phyloP scores from a whole-genome alignment of 2,113 vertebrate genomes.

The Lepus americanus region DNA sequence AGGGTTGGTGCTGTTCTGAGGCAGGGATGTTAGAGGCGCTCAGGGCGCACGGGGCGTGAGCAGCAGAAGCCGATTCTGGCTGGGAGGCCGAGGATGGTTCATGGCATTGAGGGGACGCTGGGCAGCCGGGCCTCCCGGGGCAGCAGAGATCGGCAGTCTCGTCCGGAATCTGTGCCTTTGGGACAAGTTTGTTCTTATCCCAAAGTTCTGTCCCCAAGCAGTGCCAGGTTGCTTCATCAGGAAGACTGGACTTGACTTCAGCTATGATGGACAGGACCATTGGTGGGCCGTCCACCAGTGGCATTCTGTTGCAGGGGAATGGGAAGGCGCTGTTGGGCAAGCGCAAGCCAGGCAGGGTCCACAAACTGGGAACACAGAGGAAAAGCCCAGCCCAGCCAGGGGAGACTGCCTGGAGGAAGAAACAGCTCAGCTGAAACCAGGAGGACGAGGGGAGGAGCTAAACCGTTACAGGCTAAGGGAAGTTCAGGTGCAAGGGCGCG shows the following conservation, averaged over 20 bases:
- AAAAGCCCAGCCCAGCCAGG: background rate
- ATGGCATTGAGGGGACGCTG: background rate
- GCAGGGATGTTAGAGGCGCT: too few species aligned
- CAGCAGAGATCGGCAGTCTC: fast-evolving
- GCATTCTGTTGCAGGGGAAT: background rate
- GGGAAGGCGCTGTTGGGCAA: too few species aligned
- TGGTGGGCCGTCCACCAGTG: background rate
- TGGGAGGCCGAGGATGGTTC: background rate
- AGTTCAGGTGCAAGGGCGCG: background rate
- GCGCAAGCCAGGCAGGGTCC: background rate
- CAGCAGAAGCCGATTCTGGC: background rate
- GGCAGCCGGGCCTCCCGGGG: background rate
- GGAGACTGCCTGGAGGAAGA: background rate
- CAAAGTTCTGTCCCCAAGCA: background rate
- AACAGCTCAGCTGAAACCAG: background rate
- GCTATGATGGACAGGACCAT: background rate
- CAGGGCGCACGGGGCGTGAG: background rate
- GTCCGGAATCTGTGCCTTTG: background rate
- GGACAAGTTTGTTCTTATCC: background rate
- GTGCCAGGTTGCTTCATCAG: background rate
- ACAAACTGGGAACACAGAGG: background rate
- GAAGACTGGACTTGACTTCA: background rate
- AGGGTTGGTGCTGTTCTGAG: background rate
- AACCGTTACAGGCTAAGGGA: background rate
- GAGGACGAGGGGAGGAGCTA: background rate